Conservation (phyloP, 2,113 vertebrate genomes). For the Apeltes quadracus region DNA sequence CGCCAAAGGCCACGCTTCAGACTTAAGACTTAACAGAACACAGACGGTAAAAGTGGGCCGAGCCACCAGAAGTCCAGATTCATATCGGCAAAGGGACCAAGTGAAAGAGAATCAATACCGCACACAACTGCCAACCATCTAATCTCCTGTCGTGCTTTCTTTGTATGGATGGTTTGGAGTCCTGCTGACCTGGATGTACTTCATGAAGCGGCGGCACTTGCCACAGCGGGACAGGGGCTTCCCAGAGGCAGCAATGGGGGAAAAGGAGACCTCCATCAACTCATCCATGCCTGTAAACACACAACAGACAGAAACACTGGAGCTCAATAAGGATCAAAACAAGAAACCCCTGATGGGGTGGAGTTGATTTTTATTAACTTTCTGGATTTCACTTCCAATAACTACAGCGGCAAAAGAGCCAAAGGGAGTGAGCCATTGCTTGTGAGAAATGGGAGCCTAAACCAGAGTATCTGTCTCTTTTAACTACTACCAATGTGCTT, state of each 20-base stretch:
- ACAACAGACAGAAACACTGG: constrained; percentile 9
- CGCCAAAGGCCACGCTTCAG: no score
- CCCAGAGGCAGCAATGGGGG: constrained; percentile 91
- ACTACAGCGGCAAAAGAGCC: background rate
- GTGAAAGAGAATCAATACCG: background rate
- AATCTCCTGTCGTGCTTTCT: background rate
- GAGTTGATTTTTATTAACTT: no score
- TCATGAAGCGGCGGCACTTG: constrained; percentile 98
- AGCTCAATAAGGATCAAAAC: no score
- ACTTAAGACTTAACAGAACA: background rate
- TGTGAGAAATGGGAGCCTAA: no score
- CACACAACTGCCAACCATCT: background rate
- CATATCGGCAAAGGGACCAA: background rate
- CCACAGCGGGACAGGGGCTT: constrained; percentile 97
- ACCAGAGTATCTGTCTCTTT: background rate
- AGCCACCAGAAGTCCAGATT: background rate
- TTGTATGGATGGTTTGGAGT: background rate
- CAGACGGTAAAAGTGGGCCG: background rate
- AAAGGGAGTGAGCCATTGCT: no score
- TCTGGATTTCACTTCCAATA: background rate
- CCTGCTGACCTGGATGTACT: constrained; percentile 93
- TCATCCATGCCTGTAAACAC: constrained; percentile 91
- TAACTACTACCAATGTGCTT: background rate
- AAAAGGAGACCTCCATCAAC: constrained; percentile 98
- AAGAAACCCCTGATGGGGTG: no score